phyloP scores from a whole-genome alignment of 1,140 invertebrate species.

The Hirudo medicinalis region DNA sequence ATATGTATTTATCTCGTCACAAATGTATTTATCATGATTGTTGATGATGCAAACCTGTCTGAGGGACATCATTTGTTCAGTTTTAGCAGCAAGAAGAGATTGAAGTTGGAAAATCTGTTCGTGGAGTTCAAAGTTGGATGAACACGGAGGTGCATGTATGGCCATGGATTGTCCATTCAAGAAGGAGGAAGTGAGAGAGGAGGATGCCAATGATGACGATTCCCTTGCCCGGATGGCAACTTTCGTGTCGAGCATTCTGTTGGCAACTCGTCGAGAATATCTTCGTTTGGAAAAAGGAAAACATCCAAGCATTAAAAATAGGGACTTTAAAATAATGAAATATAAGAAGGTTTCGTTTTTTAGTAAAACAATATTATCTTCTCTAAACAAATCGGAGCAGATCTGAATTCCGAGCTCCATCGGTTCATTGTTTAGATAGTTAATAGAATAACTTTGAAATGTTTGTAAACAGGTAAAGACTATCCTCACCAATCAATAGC shows the following conservation, averaged over 20 bases:
- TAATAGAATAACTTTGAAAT: no score
- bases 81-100: constrained; percentile 2
- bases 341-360: not conserved
- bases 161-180: not conserved
- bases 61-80: not conserved
- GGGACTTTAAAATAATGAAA: not conserved
- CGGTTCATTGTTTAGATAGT: no score
- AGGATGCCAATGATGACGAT: not conserved
- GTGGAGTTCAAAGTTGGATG: not conserved
- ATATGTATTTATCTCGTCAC: no score
- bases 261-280: not conserved
- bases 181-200: not conserved
- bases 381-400: not conserved
- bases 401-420: no score
- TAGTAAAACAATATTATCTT: not conserved
- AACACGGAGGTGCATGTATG: not conserved
- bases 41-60: not conserved
- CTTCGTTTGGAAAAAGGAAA: not conserved
- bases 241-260: constrained; percentile 1
- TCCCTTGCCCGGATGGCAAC: not conserved
- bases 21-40: no score
- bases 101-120: not conserved
- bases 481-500: no score
- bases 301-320: not conserved
- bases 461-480: no score